Conservation (phyloP, 2,113 vertebrate species). For the Scomber scombrus region DNA sequence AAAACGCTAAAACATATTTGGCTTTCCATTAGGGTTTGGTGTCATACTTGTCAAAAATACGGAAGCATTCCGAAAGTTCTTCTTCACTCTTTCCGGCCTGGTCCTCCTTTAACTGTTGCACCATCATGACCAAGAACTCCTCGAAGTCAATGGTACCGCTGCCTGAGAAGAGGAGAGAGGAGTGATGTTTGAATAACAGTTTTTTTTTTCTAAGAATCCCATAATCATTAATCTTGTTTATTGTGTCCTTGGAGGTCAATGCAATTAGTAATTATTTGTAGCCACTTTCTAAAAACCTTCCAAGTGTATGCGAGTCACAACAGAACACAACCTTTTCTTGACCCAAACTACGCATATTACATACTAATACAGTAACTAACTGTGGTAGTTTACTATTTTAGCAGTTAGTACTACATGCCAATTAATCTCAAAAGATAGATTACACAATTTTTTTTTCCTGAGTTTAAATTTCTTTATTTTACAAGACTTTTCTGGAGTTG, state of each 20-base stretch:
- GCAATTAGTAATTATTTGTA: too few relatives aligned
- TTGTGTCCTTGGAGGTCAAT: too few relatives aligned
- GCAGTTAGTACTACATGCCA: background rate
- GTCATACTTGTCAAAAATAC: slow-evolving; percentile 93
- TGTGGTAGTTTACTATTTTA: background rate
- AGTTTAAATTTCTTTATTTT: background rate
- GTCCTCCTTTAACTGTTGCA: slow-evolving; percentile 98
- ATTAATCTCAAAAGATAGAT: background rate
- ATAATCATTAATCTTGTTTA: too few relatives aligned
- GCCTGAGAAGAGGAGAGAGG: slow-evolving; percentile 78
- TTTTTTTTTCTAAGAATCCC: too few relatives aligned
- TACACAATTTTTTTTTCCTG: background rate
- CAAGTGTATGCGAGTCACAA: too few relatives aligned
- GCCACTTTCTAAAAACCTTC: too few relatives aligned
- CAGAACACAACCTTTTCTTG: too few relatives aligned
- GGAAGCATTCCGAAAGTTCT: slow-evolving; percentile 96
- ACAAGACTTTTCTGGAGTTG: background rate
- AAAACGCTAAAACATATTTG: background rate
- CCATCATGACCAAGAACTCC: slow-evolving; percentile 99
- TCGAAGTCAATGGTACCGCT: slow-evolving; percentile 99
- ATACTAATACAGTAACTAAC: background rate
- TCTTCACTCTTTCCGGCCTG: slow-evolving; percentile 96
- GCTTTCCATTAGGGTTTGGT: background rate
- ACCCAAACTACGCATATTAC: background rate
- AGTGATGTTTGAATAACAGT: too few relatives aligned